Evolutionary conservation across 2,113 vertebrate genomes (phyloP).

Genomic region (Butastur rufipennis): DNA sequence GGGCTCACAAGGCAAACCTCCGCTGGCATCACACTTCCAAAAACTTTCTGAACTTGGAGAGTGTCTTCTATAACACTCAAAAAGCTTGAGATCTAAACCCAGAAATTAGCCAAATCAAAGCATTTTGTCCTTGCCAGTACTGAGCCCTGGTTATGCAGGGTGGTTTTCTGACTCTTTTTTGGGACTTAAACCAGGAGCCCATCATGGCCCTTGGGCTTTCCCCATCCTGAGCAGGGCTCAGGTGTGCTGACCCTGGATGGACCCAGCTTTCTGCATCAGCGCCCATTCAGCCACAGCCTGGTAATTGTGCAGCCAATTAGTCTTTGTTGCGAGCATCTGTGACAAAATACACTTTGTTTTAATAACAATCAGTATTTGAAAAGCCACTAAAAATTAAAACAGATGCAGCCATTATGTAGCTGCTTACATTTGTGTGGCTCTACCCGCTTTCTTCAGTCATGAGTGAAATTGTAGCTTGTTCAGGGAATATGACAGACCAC

Average conservation of each 20-base stretch:
- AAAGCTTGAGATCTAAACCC: not conserved
- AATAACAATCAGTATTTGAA: slow-evolving; percentile 46
- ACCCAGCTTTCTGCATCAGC: not conserved
- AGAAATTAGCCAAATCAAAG: not conserved
- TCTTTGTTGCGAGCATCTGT: slow-evolving; percentile 13
- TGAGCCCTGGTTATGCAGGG: not conserved
- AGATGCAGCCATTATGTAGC: slow-evolving; percentile 35
- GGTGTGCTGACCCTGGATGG: not conserved
- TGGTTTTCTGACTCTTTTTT: not conserved
- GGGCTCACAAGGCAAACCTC: not conserved
- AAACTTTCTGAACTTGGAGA: not conserved
- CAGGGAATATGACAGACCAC: slow-evolving; percentile 18
- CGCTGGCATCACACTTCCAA: not conserved
- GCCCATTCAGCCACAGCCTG: not conserved
- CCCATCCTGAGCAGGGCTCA: not conserved
- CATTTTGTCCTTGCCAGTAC: not conserved
- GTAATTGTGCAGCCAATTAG: slow-evolving; percentile 46
- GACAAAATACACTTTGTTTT: slow-evolving; percentile 55
- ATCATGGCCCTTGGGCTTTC: not conserved
- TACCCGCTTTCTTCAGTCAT: slow-evolving; percentile 38
- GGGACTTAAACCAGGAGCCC: not conserved
- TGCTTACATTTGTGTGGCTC: slow-evolving; percentile 6
- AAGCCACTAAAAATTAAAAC: slow-evolving; percentile 54
- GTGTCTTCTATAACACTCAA: not conserved
- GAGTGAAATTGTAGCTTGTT: slow-evolving; percentile 60